Evolutionary conservation across 2,113 vertebrate genomes (phyloP).

Genomic region (Theristicus caerulescens): DNA sequence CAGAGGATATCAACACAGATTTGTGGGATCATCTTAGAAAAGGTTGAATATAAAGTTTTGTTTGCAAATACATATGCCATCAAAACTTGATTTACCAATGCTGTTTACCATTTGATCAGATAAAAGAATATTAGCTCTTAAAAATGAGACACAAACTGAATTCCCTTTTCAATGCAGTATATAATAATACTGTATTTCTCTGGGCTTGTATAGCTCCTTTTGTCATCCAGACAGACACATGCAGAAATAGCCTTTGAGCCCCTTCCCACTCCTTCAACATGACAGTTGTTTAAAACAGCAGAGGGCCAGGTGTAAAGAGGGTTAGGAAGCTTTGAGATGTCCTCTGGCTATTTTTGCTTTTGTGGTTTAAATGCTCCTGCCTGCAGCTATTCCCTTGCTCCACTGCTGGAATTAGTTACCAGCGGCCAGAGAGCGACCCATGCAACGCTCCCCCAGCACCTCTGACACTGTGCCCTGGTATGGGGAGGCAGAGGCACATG

Average conservation of each 20-base stretch:
- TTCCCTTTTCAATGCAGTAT: constrained; percentile 13
- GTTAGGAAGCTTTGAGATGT: not conserved
- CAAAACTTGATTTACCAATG: constrained; percentile 49
- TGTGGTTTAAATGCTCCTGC: not conserved
- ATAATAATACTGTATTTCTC: not conserved
- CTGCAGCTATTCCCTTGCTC: not conserved
- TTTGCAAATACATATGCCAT: constrained; percentile 50
- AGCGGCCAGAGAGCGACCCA: accelerated
- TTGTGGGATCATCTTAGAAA: constrained; percentile 40
- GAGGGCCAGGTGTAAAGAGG: not conserved
- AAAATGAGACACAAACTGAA: constrained; percentile 48
- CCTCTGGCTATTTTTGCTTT: not conserved
- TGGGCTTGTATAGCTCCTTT: not conserved
- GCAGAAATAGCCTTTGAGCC: not conserved
- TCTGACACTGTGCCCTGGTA: not conserved
- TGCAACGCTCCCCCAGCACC: not conserved
- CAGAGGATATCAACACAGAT: constrained; percentile 49
- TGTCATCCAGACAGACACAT: not conserved
- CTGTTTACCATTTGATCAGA: constrained; percentile 64
- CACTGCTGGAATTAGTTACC: not conserved
- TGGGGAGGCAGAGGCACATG: not conserved
- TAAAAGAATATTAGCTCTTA: constrained; percentile 63
- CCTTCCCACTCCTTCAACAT: not conserved
- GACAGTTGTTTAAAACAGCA: not conserved
- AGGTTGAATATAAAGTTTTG: constrained; percentile 48